A percentile compares a stretch with the other conserved stretches of the same genome.
Conservation (phyloP, 2,113 vertebrate species). For the Castor canadensis region DNA sequence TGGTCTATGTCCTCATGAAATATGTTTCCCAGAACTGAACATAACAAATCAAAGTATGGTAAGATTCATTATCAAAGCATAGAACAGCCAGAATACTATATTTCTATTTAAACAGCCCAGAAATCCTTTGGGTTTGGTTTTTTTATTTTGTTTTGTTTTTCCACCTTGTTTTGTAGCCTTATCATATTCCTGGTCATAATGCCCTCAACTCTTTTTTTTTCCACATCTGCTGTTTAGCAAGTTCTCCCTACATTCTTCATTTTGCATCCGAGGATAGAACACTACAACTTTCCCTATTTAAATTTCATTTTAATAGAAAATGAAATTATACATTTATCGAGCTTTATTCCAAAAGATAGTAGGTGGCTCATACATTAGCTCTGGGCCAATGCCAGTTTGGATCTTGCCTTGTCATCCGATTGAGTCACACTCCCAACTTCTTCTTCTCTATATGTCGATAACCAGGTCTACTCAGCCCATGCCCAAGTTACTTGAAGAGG, state of each 20-base stretch:
- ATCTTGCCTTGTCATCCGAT: constrained; percentile 26
- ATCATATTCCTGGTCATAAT: constrained; percentile 8
- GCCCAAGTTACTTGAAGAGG: neutral
- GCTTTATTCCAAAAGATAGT: constrained; percentile 47
- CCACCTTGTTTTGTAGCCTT: constrained; percentile 25
- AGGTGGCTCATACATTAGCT: constrained; percentile 3
- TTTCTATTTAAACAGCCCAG: constrained; percentile 60
- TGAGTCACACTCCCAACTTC: constrained; percentile 33
- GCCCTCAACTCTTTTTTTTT: neutral
- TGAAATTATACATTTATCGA: constrained; percentile 11
- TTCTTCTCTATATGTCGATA: neutral
- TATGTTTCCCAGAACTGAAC: constrained; percentile 68
- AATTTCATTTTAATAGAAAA: constrained; percentile 54
- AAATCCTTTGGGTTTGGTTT: neutral
- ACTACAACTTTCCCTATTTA: constrained; percentile 9
- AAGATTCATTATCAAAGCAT: constrained; percentile 59
- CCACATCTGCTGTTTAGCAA: constrained; percentile 14
- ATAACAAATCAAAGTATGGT: constrained; percentile 67
- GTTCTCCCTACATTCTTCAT: constrained; percentile 3
- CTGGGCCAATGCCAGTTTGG: neutral
- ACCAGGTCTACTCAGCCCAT: neutral
- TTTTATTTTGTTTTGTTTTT: neutral
- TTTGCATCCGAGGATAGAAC: constrained; percentile 41
- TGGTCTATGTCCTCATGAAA: constrained; percentile 64
- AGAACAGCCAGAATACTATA: constrained; percentile 51